Conservation (phyloP, 2,113 vertebrate species). For the Sceloporus undulatus region DNA sequence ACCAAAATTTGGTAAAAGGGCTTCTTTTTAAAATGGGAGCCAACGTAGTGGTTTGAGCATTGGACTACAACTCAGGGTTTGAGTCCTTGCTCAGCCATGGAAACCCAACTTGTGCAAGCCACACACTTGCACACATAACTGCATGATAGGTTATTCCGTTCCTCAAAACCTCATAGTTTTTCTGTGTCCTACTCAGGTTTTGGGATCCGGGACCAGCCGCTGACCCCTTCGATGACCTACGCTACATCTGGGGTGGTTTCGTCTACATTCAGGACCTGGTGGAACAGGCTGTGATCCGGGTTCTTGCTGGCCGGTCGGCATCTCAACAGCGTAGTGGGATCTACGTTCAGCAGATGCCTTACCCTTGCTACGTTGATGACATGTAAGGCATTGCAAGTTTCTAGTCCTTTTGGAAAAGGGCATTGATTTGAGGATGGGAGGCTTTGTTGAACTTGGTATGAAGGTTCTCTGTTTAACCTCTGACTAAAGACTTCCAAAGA, state of each 20-base stretch:
- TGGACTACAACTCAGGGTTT: too few species aligned
- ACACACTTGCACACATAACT: too few species aligned
- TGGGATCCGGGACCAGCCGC: constrained; percentile 90
- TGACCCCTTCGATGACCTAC: constrained; percentile 86
- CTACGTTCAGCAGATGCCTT: constrained; percentile 94
- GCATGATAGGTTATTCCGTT: too few species aligned
- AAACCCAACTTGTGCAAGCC: background rate
- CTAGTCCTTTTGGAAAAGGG: background rate
- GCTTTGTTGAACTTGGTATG: too few species aligned
- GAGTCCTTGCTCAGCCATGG: too few species aligned
- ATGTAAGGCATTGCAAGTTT: constrained; percentile 76
- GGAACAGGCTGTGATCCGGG: constrained; percentile 81
- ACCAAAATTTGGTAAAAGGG: too few species aligned
- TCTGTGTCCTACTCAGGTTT: constrained; percentile 75
- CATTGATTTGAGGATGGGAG: too few species aligned
- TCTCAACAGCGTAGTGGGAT: constrained; percentile 72
- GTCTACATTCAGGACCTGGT: constrained; percentile 92
- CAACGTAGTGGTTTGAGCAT: too few species aligned
- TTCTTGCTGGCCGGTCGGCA: constrained; percentile 72
- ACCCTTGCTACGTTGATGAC: constrained; percentile 91
- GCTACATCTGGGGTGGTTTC: constrained; percentile 90
- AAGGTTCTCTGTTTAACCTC: too few species aligned
- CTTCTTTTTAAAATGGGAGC: too few species aligned
- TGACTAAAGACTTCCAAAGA: too few species aligned
- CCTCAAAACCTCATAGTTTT: too few species aligned